These are phyloP conservation scores for Campopleginae sp. DNA, from an alignment of 2,888 invertebrate species.

Conservation along the genomic window DNA sequence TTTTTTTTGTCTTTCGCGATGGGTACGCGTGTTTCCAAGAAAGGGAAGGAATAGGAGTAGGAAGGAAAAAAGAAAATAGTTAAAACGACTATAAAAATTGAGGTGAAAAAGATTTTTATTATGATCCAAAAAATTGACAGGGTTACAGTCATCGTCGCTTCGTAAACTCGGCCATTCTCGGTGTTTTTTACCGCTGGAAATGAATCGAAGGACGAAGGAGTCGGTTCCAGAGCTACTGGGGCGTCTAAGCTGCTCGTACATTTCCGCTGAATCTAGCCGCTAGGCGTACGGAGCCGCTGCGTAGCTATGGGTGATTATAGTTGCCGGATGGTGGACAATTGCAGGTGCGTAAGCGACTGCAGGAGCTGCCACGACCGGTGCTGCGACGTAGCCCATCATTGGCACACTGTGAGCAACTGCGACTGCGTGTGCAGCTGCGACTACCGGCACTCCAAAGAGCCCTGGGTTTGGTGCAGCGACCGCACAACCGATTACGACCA, in stretches of 20 bases:
- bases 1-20: too few relatives aligned
- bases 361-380: constrained; percentile 82
- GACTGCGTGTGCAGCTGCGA: constrained; percentile 76
- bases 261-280: neutral
- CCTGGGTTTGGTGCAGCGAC: constrained; percentile 83
- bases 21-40: too few relatives aligned
- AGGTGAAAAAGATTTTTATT: neutral
- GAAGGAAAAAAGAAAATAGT: neutral
- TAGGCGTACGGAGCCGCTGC: constrained; percentile 74
- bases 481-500: constrained; percentile 80
- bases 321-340: constrained; percentile 73
- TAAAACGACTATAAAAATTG: neutral
- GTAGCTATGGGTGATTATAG: constrained; percentile 76
- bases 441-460: constrained; percentile 77
- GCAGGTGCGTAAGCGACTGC: constrained; percentile 76
- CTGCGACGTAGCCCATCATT: constrained; percentile 88
- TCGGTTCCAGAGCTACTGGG: neutral
- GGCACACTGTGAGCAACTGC: constrained; percentile 85
- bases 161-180: neutral
- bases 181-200: neutral
- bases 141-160: neutral
- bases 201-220: neutral
- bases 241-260: neutral
- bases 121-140: neutral
- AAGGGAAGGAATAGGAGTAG: neutral